phyloP scores from a whole-genome alignment of 2,888 invertebrate genomes.

The Oxytorus armatus region DNA sequence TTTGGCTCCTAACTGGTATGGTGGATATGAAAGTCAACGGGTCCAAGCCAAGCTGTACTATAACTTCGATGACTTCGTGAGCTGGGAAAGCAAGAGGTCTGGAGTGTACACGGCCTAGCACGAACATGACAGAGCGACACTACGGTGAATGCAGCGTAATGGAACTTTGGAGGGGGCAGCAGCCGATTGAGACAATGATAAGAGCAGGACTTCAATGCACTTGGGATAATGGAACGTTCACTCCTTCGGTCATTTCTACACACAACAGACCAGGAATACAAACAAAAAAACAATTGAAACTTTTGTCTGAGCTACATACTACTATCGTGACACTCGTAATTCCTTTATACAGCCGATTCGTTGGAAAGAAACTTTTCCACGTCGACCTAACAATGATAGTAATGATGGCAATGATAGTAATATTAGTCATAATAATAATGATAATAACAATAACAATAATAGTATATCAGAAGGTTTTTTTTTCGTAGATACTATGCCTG shows the following conservation, averaged over 20 bases:
- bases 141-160: conserved; percentile 46
- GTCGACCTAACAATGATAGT: conserved; percentile 1
- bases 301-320: background rate
- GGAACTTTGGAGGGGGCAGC: conserved; percentile 51
- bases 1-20: background rate
- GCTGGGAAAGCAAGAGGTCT: conserved; percentile 56
- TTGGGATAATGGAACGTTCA: conserved; percentile 43
- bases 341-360: conserved; percentile 28
- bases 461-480: conserved; percentile 42
- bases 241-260: conserved; percentile 9
- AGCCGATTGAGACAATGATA: conserved; percentile 42
- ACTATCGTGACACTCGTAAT: conserved; percentile 28
- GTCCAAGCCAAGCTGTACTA: conserved; percentile 19
- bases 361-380: conserved; percentile 28
- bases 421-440: no score
- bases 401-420: no score
- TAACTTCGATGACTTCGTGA: conserved; percentile 60
- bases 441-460: background rate
- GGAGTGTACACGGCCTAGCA: conserved; percentile 37
- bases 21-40: conserved; percentile 45
- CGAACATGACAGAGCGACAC: conserved; percentile 22
- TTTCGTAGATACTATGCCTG: background rate
- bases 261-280: background rate
- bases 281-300: conserved; percentile 25
- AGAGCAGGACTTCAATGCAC: conserved; percentile 51